These are phyloP conservation scores for Watsonalla cultraria DNA, from an alignment of 2,888 invertebrate species.

Conservation along the genomic window DNA sequence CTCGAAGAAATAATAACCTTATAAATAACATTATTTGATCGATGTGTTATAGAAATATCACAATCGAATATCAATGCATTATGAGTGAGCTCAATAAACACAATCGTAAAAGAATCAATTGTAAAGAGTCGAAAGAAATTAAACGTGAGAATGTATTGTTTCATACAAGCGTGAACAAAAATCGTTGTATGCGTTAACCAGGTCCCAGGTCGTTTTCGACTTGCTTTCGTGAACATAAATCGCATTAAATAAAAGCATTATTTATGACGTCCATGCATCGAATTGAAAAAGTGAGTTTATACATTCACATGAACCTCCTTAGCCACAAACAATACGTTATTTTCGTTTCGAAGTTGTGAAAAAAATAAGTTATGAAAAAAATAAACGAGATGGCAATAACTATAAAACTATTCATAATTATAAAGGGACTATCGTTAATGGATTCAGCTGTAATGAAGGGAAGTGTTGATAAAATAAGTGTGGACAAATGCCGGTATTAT, in stretches of 20 bases:
- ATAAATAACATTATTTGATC: not conserved
- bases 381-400: constrained; percentile 12
- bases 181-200: constrained; percentile 68
- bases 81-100: constrained; percentile 74
- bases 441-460: no score
- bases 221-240: constrained; percentile 71
- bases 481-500: no score
- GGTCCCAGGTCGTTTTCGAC: constrained; percentile 74
- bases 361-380: constrained; percentile 19
- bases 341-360: constrained; percentile 30
- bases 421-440: constrained; percentile 4
- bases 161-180: constrained; percentile 71
- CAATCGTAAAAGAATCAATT: constrained; percentile 77
- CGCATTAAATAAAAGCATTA: constrained; percentile 68
- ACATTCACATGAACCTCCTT: constrained; percentile 34
- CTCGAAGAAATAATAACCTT: not conserved
- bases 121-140: constrained; percentile 72
- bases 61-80: constrained; percentile 66
- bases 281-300: constrained; percentile 52
- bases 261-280: constrained; percentile 55
- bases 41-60: constrained; percentile 38
- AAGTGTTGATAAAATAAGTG: no score
- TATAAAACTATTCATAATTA: constrained; percentile 12
- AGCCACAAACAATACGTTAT: constrained; percentile 39
- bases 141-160: constrained; percentile 79